These are phyloP conservation scores for Amazona vittata DNA, from an alignment of 2,113 vertebrate genomes.

Conservation along the genomic window DNA sequence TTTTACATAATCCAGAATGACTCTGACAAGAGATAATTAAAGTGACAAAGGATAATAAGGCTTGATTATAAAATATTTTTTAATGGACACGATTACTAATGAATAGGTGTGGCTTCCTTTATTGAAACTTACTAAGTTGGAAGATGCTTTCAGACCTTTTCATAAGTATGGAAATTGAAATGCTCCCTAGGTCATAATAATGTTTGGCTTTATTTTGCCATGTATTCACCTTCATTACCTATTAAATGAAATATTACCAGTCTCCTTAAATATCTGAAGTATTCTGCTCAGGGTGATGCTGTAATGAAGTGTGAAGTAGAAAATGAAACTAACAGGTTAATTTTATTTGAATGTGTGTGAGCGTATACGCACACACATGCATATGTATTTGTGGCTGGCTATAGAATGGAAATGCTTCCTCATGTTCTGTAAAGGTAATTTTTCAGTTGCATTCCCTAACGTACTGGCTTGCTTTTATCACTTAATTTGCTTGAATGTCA, in stretches of 20 bases:
- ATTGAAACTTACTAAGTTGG: not conserved
- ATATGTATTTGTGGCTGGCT: not conserved
- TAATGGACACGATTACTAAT: not conserved
- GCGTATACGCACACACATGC: accelerated
- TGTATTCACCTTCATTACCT: not conserved
- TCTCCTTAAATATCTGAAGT: not conserved
- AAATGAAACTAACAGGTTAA: not conserved
- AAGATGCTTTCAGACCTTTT: not conserved
- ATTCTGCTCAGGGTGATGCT: not conserved
- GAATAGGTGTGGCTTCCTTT: not conserved
- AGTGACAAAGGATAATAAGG: not conserved
- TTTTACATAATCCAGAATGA: not conserved
- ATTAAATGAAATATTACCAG: not conserved
- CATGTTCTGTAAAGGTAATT: not conserved
- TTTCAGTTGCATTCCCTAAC: not conserved
- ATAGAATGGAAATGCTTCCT: not conserved
- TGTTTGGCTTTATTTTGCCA: not conserved
- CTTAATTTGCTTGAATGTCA: not conserved
- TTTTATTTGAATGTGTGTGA: not conserved
- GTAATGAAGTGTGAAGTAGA: not conserved
- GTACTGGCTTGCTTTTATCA: not conserved
- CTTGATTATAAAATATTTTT: not conserved
- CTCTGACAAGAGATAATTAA: not conserved
- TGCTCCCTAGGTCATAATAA: not conserved
- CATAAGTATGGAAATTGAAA: not conserved